Evolutionary conservation across 1,140 invertebrate species (phyloP).

Genomic region (Bicyclus anynana): DNA sequence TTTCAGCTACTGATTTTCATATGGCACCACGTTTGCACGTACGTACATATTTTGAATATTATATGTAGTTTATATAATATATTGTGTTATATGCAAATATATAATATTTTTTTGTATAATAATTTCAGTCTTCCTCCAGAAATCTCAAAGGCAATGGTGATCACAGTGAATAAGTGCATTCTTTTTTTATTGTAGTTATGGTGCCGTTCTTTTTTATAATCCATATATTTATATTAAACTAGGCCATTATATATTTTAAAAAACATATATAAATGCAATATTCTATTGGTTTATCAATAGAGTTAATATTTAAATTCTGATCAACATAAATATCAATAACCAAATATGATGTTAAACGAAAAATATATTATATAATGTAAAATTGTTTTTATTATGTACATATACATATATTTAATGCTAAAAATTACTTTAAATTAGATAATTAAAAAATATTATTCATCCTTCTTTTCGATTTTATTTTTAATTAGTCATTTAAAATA

Average conservation of each 20-base stretch:
- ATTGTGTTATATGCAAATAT: constrained; percentile 32
- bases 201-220: constrained; percentile 14
- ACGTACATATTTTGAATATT: constrained; percentile 30
- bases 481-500: neutral
- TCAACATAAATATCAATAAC: no score
- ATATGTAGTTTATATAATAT: constrained; percentile 4
- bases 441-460: neutral
- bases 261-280: no score
- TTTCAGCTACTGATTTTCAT: constrained; percentile 24
- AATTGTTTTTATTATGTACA: no score
- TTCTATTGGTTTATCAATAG: no score
- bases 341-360: no score
- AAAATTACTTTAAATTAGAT: no score
- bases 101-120: constrained; percentile 38
- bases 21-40: constrained; percentile 47
- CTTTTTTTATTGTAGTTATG: neutral
- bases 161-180: constrained; percentile 47
- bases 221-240: neutral
- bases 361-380: no score
- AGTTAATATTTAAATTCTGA: no score
- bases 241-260: constrained; percentile 14
- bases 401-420: no score
- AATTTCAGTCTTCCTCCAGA: constrained; percentile 69
- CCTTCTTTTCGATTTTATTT: neutral
- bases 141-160: constrained; percentile 69